These are phyloP conservation scores for Protonemura montana DNA, from an alignment of 2,888 invertebrate species.

Conservation along the genomic window DNA sequence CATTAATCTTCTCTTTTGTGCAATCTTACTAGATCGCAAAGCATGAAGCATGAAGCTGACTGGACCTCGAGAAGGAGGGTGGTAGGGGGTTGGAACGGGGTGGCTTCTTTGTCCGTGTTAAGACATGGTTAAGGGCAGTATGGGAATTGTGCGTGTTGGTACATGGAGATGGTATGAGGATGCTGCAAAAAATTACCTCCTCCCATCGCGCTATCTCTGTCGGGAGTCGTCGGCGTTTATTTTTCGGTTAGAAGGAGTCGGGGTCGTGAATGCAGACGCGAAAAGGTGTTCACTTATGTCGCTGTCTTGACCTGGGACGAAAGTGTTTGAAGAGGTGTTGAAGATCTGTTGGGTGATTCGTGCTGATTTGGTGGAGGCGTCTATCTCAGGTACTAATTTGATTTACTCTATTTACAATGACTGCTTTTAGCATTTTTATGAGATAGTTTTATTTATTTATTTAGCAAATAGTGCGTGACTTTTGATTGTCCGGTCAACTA, in stretches of 20 bases:
- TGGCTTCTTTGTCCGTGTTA: neutral
- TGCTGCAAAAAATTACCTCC: neutral
- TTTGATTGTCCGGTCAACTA: too few relatives aligned
- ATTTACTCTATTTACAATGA: too few relatives aligned
- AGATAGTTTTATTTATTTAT: neutral
- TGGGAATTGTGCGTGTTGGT: neutral
- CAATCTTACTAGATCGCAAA: neutral
- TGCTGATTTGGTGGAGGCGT: neutral
- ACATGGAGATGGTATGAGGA: neutral
- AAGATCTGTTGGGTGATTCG: neutral
- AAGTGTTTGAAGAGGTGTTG: neutral
- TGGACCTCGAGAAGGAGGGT: neutral
- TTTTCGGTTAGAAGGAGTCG: neutral
- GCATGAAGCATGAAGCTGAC: neutral
- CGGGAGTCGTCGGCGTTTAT: neutral
- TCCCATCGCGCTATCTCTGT: neutral
- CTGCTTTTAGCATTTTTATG: too few relatives aligned
- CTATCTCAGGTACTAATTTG: neutral
- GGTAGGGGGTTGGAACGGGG: neutral
- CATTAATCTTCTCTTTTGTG: slow-evolving; percentile 27
- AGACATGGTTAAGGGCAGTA: slow-evolving; percentile 13
- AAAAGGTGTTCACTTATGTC: neutral
- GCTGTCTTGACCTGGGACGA: neutral
- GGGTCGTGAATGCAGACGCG: neutral
- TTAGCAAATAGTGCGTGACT: too few relatives aligned